A percentile compares a stretch with the other conserved stretches of the same genome.
Evolutionary conservation across 2,113 vertebrate genomes (phyloP).

Genomic region (Apodemus speciosus): DNA sequence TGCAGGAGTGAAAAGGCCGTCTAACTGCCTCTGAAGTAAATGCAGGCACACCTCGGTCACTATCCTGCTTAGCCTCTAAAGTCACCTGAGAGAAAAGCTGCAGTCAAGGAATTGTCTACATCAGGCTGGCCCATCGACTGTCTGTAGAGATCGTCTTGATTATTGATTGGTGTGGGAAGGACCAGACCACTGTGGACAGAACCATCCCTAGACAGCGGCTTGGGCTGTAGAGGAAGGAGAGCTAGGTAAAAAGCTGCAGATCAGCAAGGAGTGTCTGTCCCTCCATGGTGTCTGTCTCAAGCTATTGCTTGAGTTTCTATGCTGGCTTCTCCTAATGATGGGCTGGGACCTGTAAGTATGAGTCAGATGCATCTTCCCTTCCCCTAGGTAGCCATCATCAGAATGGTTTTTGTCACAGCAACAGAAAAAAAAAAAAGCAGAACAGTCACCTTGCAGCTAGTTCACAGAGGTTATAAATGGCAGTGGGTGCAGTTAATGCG

Average conservation of each 20-base stretch:
- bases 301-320: too few species aligned
- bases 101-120: not conserved
- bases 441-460: not conserved
- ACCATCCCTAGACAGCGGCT: not conserved
- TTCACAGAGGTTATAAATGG: not conserved
- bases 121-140: not conserved
- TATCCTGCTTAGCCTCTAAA: too few species aligned
- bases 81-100: not conserved
- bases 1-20: not conserved
- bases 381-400: not conserved
- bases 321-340: not conserved
- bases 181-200: not conserved
- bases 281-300: not conserved
- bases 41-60: too few species aligned
- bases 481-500: not conserved
- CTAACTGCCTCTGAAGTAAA: not conserved
- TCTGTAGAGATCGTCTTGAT: not conserved
- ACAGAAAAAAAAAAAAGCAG: too few species aligned
- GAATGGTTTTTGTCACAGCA: too few species aligned
- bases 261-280: not conserved
- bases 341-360: not conserved
- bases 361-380: not conserved
- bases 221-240: not conserved
- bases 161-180: not conserved
- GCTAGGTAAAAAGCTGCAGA: too few species aligned